Base-by-base conservation (phyloP, 1,140 invertebrate genomes). In the Halesus radiatus region DNA sequence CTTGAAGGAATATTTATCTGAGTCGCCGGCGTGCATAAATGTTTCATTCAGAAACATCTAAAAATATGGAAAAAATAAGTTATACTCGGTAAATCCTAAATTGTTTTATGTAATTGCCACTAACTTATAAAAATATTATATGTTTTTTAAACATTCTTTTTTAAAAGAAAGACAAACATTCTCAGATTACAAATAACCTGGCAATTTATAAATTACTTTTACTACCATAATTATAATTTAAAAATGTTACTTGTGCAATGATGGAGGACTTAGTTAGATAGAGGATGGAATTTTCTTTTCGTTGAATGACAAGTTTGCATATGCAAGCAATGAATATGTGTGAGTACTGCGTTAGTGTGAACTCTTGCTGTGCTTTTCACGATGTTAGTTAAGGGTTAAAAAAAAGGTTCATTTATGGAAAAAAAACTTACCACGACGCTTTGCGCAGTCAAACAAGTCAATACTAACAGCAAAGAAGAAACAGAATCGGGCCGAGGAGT, bases 31-130 rank as follows among this genome's bases (percentile, higher is more conserved):
- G 18, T 72, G 68, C 20, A 13, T 10, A 10, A 53, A 0, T 50
- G 15, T 54, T 72, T 72, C 68, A 72, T 13, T 72, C 15, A 52
- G 13, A 13, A 53, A 16, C 16, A 72, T 26, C 68, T 72, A 29
- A 72, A 72, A 70, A 20, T 26, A 32, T 4, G 10, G n/a, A 66
- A 32, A 22, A 32, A 16, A 8, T 20, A 5, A n/a, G 16, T 45
- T 1, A 56, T 0, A 56, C 20, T 22, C 7, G 4, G 16, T 20
- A 22, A 56, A 56, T 20, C 20, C 20, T 15, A 29, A 29, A 29
- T 29, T 3, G 26, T 29, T 2, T 29, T 29, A 5, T 29, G 26
- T 29, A 29, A 5, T 5, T 29, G 26, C n/a, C n/a, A n/a, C n/a
- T n/a, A n/a, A n/a, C n/a, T n/a, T n/a, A n/a, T n/a, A n/a, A n/a